A percentile compares a stretch with the other conserved stretches of the same genome.
phyloP scores from a whole-genome alignment of 2,113 vertebrate species.

The Scomber colias region DNA sequence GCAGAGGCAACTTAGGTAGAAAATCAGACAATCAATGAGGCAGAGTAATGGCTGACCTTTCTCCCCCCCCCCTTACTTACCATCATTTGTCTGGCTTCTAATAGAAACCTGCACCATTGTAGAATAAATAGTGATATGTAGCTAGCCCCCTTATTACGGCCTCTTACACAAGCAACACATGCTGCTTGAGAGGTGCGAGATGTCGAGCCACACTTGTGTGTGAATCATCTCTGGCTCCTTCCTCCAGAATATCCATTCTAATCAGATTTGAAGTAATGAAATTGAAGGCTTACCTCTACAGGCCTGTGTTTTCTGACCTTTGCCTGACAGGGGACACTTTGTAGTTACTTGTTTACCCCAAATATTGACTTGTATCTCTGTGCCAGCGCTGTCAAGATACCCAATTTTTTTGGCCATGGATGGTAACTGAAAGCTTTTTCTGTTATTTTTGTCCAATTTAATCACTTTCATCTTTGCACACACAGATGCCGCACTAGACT shows the following conservation, averaged over 20 bases:
- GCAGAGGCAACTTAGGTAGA: slow-evolving; percentile 35
- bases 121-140: slow-evolving; percentile 68
- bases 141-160: slow-evolving; percentile 39
- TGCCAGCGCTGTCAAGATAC: slow-evolving; percentile 4
- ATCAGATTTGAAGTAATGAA: slow-evolving; percentile 58
- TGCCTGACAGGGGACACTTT: slow-evolving; percentile 12
- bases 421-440: slow-evolving; percentile 29
- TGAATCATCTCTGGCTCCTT: slow-evolving; percentile 35
- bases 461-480: neutral
- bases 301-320: slow-evolving; percentile 3
- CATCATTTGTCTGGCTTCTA: slow-evolving; percentile 61
- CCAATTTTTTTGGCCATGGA: neutral
- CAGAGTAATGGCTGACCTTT: slow-evolving; percentile 60
- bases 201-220: neutral
- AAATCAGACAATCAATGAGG: slow-evolving; percentile 66
- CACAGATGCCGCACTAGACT: neutral
- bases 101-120: slow-evolving; percentile 57
- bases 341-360: slow-evolving; percentile 40
- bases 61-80: slow-evolving; percentile 13
- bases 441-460: slow-evolving; percentile 32
- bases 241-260: slow-evolving; percentile 16
- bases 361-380: slow-evolving; percentile 58
- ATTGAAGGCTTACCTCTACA: slow-evolving; percentile 32
- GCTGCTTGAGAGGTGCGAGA: slow-evolving; percentile 8
- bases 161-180: slow-evolving; percentile 12